These are phyloP conservation scores for Tenualosa ilisha DNA, from an alignment of 2,797 vertebrate genomes.

Conservation along the genomic window DNA sequence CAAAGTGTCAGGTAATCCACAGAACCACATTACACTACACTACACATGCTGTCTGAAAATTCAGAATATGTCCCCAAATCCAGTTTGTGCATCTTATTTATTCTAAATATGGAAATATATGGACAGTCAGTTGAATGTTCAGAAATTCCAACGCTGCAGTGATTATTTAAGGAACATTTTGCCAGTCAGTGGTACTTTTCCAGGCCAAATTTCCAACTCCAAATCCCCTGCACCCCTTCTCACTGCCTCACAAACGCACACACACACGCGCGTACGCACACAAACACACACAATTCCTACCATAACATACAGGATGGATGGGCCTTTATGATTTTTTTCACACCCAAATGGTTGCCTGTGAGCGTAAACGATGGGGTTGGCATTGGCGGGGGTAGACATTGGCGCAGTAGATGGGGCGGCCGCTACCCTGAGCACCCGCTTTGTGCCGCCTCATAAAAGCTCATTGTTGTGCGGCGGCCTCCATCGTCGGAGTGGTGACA, in stretches of 20 bases:
- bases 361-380: slow-evolving; percentile 32
- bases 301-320: not conserved
- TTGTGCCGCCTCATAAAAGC: slow-evolving; percentile 42
- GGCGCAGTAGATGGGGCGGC: not conserved
- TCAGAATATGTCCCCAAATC: not conserved
- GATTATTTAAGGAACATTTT: slow-evolving; percentile 25
- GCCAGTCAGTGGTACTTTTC: slow-evolving; percentile 18
- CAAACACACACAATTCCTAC: not conserved
- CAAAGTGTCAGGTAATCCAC: not conserved
- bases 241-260: not conserved
- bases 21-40: not conserved
- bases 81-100: not conserved
- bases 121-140: not conserved
- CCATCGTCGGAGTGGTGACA: slow-evolving; percentile 36
- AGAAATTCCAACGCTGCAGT: not conserved
- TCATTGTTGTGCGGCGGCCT: slow-evolving; percentile 23
- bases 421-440: slow-evolving; percentile 18
- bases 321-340: slow-evolving; percentile 28
- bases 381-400: not conserved
- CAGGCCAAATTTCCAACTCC: not conserved
- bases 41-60: not conserved
- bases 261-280: not conserved
- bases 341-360: slow-evolving; percentile 25
- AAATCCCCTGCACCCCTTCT: not conserved
- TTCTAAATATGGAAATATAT: slow-evolving; percentile 16